Evolutionary conservation across 2,888 invertebrate genomes (phyloP).

Genomic region (Eupithecia inturbata): DNA sequence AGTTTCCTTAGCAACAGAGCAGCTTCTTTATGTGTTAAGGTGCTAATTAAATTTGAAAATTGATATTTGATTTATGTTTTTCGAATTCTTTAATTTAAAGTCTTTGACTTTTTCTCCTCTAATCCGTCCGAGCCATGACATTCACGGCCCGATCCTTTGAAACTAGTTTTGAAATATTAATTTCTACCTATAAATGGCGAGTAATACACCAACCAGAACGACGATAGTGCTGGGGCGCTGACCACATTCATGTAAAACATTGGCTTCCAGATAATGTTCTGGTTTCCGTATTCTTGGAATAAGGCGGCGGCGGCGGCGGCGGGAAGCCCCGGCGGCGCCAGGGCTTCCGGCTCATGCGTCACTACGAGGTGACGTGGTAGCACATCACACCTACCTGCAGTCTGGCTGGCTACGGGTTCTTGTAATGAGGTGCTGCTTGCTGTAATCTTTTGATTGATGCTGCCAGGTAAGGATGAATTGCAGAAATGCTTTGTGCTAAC

Average conservation of each 20-base stretch:
- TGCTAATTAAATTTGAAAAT: not conserved
- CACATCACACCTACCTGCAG: too few relatives aligned
- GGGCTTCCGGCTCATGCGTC: too few relatives aligned
- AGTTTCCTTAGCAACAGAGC: not conserved
- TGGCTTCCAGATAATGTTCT: not conserved
- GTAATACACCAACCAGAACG: not conserved
- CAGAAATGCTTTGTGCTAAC: too few relatives aligned
- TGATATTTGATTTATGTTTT: not conserved
- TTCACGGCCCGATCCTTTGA: not conserved
- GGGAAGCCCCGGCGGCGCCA: not conserved
- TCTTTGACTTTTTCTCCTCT: not conserved
- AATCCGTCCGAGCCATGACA: constrained; percentile 10
- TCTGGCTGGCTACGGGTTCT: too few relatives aligned
- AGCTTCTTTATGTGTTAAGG: not conserved
- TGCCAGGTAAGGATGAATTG: too few relatives aligned
- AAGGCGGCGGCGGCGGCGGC: not conserved
- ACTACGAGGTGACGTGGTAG: too few relatives aligned
- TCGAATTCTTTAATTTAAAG: not conserved
- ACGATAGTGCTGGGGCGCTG: not conserved
- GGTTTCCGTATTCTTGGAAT: not conserved
- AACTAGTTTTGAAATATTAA: not conserved
- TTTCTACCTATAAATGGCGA: not conserved
- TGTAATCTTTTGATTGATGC: too few relatives aligned
- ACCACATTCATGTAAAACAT: not conserved
- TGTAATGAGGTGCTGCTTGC: too few relatives aligned